Evolutionary conservation across 1,140 invertebrate species (phyloP).

Genomic region (Tetraneura akinire): DNA sequence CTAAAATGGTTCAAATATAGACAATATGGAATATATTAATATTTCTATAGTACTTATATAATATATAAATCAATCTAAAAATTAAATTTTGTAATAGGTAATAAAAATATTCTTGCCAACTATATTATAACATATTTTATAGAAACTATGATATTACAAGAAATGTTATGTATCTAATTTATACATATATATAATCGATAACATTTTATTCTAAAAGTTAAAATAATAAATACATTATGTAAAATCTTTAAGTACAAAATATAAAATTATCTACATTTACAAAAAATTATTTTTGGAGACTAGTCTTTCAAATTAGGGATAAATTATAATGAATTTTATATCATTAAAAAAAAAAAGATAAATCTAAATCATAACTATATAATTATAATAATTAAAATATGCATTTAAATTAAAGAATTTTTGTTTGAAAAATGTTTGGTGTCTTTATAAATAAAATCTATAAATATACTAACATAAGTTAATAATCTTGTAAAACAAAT

Average conservation of each 20-base stretch:
- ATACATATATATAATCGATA: background rate
- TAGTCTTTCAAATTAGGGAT: background rate
- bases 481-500: too few species aligned
- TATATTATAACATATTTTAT: background rate
- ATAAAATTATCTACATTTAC: conserved; percentile 7
- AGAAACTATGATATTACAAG: background rate
- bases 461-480: too few species aligned
- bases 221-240: conserved; percentile 3
- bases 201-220: background rate
- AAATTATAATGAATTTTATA: background rate
- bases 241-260: conserved; percentile 1
- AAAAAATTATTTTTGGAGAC: background rate
- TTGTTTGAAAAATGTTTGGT: too few species aligned
- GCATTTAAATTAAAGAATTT: background rate
- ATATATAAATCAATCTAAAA: background rate
- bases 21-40: background rate
- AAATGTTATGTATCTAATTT: background rate
- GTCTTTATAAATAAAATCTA: too few species aligned
- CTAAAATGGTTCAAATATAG: background rate
- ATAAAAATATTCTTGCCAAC: background rate
- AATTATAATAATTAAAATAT: background rate
- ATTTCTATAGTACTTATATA: background rate
- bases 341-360: background rate
- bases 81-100: background rate
- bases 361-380: background rate